Evolutionary conservation across 2,888 invertebrate genomes (phyloP).

Genomic region (Agrilus cyanescens): DNA sequence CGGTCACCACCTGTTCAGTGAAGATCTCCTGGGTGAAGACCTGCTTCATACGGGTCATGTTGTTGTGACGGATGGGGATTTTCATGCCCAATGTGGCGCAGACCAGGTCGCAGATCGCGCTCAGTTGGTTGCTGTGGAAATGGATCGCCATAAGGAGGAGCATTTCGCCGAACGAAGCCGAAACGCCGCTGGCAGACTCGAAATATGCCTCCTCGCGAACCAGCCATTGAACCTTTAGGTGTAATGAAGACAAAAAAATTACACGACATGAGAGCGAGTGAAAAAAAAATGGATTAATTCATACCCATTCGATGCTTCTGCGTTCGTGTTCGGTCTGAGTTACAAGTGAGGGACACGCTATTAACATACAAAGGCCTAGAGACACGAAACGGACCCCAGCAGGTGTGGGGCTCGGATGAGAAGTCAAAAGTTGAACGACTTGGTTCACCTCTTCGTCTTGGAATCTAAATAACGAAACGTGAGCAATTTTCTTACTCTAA

Average conservation of each 20-base stretch:
- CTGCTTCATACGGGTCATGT: slow-evolving; percentile 78
- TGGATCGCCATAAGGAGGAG: slow-evolving; percentile 90
- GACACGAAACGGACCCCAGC: slow-evolving; percentile 90
- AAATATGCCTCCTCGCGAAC: slow-evolving; percentile 84
- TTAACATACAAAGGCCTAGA: slow-evolving; percentile 84
- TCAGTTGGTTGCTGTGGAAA: slow-evolving; percentile 89
- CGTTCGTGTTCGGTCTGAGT: slow-evolving; percentile 68
- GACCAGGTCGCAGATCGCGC: slow-evolving; percentile 86
- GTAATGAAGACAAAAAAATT: slow-evolving; percentile 1
- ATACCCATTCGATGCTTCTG: slow-evolving; percentile 75
- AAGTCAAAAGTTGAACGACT: slow-evolving; percentile 74
- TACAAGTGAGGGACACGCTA: slow-evolving; percentile 78
- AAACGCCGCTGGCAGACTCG: slow-evolving; percentile 72
- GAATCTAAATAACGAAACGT: slow-evolving; percentile 39
- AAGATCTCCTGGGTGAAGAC: slow-evolving; percentile 95
- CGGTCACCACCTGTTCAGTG: slow-evolving; percentile 91
- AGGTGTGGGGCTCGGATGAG: slow-evolving; percentile 78
- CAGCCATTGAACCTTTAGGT: slow-evolving; percentile 61
- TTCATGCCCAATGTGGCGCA: slow-evolving; percentile 94
- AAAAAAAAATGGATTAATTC: slow-evolving; percentile 1
- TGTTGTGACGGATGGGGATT: slow-evolving; percentile 75
- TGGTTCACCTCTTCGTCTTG: slow-evolving; percentile 85
- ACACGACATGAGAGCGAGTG: neutral
- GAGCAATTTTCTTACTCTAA: slow-evolving; percentile 6
- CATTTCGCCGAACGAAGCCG: slow-evolving; percentile 92